phyloP scores from a whole-genome alignment of 2,888 invertebrate species.

The Calliphora vomitoria region DNA sequence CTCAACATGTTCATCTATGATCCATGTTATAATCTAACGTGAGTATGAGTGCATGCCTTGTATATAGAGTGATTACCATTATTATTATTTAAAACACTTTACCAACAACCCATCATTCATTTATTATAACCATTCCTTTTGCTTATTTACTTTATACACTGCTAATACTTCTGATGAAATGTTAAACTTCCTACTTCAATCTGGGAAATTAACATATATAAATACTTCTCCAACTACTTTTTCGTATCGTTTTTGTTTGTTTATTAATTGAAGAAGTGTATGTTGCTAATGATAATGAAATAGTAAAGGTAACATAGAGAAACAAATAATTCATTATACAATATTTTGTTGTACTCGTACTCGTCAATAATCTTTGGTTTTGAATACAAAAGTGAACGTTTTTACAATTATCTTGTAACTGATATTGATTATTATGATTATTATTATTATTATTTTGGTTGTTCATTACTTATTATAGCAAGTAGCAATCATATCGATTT shows the following conservation, averaged over 20 bases:
- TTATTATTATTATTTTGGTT: neutral
- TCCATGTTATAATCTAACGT: too few relatives aligned
- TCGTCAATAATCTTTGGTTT: neutral
- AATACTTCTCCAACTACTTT: too few relatives aligned
- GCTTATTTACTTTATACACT: neutral
- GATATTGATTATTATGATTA: neutral
- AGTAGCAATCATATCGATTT: neutral
- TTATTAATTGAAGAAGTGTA: neutral
- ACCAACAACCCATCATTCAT: constrained; percentile 9
- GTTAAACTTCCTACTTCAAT: constrained; percentile 6
- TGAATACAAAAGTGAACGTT: neutral
- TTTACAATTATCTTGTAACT: constrained; percentile 14
- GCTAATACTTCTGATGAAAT: constrained; percentile 13
- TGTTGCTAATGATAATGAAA: neutral
- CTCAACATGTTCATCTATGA: neutral
- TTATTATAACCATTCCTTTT: neutral
- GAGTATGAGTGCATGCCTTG: too few relatives aligned
- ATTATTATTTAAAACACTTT: constrained; percentile 9
- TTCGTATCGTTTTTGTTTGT: neutral
- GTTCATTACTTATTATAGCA: neutral
- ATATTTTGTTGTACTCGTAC: neutral
- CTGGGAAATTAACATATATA: neutral
- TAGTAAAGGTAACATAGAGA: neutral
- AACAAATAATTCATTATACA: neutral
- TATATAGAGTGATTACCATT: neutral